Evolutionary conservation across 2,888 invertebrate species (phyloP).

Genomic region (Polydrusus cervinus): DNA sequence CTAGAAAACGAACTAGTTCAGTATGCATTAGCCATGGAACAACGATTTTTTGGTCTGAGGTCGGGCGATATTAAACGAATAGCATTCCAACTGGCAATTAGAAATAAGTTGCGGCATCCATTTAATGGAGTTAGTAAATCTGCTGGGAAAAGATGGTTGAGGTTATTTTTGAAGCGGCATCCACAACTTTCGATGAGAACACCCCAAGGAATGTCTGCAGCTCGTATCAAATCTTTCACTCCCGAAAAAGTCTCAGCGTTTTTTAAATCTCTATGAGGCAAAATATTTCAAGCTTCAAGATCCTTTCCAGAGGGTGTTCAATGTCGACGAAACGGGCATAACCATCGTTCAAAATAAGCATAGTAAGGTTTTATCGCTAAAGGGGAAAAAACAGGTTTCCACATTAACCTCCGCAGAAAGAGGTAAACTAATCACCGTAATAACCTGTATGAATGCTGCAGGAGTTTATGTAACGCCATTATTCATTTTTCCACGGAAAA

Average conservation of each 20-base stretch:
- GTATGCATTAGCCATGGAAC: constrained; percentile 35
- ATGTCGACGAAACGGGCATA: constrained; percentile 23
- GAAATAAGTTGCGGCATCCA: constrained; percentile 24
- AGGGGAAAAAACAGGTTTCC: no score
- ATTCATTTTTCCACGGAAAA: no score
- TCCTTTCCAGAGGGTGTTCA: no score
- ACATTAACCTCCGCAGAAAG: no score
- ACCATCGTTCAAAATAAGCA: constrained; percentile 28
- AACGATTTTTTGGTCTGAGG: constrained; percentile 23
- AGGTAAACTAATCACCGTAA: no score
- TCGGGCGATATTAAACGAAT: constrained; percentile 24
- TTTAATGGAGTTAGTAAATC: constrained; percentile 24
- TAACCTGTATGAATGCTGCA: no score
- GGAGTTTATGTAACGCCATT: no score
- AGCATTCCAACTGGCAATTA: constrained; percentile 34
- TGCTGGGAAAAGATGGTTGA: constrained; percentile 28
- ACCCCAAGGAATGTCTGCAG: constrained; percentile 33
- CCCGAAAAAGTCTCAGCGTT: constrained; percentile 30
- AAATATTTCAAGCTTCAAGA: constrained; percentile 15
- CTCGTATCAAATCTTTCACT: constrained; percentile 28
- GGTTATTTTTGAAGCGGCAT: constrained; percentile 31
- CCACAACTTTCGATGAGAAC: constrained; percentile 14
- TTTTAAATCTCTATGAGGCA: constrained; percentile 18
- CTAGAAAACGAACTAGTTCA: constrained; percentile 33
- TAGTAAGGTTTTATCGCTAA: no score